Percentiles rank a stretch among this genome's conserved stretches.
Conservation (phyloP, 2,113 vertebrate genomes). For the Orientallactaga bullata region DNA sequence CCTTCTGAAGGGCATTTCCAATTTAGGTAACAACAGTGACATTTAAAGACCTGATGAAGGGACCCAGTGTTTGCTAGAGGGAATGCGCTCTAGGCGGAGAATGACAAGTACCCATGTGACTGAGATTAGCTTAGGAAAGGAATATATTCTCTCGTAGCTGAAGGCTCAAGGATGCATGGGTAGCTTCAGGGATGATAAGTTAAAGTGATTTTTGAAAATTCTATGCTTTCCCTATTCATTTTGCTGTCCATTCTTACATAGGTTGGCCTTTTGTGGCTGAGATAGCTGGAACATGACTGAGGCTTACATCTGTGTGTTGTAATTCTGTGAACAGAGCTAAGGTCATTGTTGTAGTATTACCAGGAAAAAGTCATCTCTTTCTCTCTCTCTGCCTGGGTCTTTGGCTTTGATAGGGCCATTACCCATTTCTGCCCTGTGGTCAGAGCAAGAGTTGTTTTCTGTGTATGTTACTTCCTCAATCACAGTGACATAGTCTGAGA, state of each 20-base stretch:
- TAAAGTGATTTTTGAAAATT: background rate
- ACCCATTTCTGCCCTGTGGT: conserved; percentile 1
- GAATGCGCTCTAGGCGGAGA: background rate
- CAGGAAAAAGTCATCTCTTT: background rate
- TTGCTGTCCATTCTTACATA: background rate
- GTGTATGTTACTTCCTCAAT: background rate
- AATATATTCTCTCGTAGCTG: background rate
- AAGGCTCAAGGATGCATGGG: background rate
- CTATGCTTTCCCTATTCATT: background rate
- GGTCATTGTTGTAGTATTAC: conserved; percentile 10
- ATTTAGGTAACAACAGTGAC: background rate
- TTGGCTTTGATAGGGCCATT: background rate
- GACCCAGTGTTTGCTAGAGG: background rate
- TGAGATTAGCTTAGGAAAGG: conserved; percentile 36
- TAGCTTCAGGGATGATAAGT: background rate
- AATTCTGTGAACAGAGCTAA: background rate
- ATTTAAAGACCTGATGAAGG: conserved; percentile 21
- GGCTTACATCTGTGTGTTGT: background rate
- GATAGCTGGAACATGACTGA: background rate
- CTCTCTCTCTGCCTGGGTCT: background rate
- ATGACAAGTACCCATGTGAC: conserved; percentile 13
- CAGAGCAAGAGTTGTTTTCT: background rate
- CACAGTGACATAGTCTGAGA: background rate
- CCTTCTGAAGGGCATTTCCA: too few relatives aligned
- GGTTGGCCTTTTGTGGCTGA: background rate